Evolutionary conservation across 1,140 invertebrate species (phyloP).

Genomic region (Portunus trituberculatus): DNA sequence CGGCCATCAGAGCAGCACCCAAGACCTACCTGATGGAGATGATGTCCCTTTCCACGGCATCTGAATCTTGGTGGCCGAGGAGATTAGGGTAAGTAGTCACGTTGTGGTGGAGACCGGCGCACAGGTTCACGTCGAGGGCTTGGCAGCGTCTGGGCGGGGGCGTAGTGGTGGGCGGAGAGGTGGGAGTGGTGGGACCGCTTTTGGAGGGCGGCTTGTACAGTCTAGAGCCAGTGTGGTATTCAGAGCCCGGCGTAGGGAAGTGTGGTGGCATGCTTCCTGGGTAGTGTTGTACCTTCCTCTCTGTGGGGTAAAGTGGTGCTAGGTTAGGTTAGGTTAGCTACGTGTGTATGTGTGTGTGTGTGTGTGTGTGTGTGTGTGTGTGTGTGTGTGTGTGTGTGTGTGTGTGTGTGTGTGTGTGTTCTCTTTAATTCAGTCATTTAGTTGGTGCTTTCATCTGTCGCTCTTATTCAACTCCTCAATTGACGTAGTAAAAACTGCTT

Average conservation of each 20-base stretch:
- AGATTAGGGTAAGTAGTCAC: constrained; percentile 92
- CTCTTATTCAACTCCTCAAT: too few relatives aligned
- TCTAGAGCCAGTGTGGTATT: background rate
- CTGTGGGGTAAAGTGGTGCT: background rate
- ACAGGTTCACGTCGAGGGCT: constrained; percentile 86
- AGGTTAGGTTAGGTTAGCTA: background rate
- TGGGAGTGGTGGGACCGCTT: constrained; percentile 45
- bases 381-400: background rate
- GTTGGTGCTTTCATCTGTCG: too few relatives aligned
- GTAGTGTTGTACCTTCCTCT: background rate
- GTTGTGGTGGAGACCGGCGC: constrained; percentile 87
- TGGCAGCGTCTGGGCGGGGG: constrained; percentile 84
- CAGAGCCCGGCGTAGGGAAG: background rate
- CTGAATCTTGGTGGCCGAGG: constrained; percentile 84
- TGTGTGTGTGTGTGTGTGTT: background rate
- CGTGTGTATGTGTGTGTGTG: background rate
- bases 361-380: constrained; percentile 28
- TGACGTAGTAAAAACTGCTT: too few relatives aligned
- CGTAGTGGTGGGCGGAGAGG: constrained; percentile 65
- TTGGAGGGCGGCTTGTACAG: constrained; percentile 43
- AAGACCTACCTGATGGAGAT: constrained; percentile 86
- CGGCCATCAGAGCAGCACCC: background rate
- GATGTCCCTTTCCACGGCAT: constrained; percentile 87
- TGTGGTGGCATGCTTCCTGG: constrained; percentile 40
- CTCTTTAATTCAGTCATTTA: too few relatives aligned